Evolutionary conservation across 2,113 vertebrate species (phyloP).

Genomic region (Centropus bengalensis): DNA sequence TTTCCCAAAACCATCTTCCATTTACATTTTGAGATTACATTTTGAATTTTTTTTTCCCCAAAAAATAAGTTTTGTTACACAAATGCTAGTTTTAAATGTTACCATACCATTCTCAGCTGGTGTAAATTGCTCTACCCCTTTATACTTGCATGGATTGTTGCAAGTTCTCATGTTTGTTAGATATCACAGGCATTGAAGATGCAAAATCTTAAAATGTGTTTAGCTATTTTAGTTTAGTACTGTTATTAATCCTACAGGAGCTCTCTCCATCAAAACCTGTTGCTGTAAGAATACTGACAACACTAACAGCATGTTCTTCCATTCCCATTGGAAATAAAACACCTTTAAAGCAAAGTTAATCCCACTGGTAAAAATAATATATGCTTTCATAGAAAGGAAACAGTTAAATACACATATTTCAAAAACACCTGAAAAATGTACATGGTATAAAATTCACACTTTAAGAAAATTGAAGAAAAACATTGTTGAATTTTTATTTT

Average conservation of each 20-base stretch:
- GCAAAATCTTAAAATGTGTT: background rate
- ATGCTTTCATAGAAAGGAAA: background rate
- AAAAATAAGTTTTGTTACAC: background rate
- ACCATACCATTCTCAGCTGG: background rate
- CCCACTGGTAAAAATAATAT: background rate
- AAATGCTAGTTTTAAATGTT: background rate
- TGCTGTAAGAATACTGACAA: background rate
- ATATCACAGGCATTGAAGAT: background rate
- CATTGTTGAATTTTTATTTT: background rate
- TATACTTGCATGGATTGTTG: background rate
- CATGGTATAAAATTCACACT: background rate
- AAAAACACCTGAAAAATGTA: conserved; percentile 6
- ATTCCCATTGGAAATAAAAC: background rate
- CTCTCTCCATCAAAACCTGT: background rate
- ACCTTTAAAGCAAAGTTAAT: background rate
- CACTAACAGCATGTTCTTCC: background rate
- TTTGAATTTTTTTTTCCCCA: background rate
- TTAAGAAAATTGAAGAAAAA: background rate
- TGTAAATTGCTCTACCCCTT: background rate
- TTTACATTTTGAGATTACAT: background rate
- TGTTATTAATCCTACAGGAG: background rate
- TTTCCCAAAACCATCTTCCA: background rate
- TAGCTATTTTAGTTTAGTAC: background rate
- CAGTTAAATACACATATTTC: background rate
- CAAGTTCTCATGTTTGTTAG: background rate